Conservation (phyloP, 2,888 invertebrate species). For the Trissoscelio sp. region DNA sequence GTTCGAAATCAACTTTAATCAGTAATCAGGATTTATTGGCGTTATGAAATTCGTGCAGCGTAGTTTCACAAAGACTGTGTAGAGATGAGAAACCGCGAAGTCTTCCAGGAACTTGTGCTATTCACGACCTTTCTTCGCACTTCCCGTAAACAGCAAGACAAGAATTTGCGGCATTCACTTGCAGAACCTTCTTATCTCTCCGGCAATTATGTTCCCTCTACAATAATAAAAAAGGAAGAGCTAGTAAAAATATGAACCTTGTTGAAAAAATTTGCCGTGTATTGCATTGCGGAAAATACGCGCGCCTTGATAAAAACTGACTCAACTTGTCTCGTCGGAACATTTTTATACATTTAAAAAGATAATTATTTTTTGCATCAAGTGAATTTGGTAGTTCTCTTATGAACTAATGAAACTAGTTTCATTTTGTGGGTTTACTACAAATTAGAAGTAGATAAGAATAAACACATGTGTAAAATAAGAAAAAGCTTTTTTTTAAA, state of each 20-base stretch:
- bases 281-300: conserved; percentile 21
- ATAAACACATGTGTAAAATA: too few relatives aligned
- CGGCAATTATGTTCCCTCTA: conserved; percentile 32
- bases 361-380: too few relatives aligned
- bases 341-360: too few relatives aligned
- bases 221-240: conserved; percentile 38
- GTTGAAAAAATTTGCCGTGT: conserved; percentile 18
- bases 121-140: conserved; percentile 49
- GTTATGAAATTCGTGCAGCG: conserved; percentile 19
- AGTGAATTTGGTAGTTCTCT: too few relatives aligned
- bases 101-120: conserved; percentile 53
- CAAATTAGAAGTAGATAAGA: too few relatives aligned
- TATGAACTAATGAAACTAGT: too few relatives aligned
- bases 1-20: conserved; percentile 32
- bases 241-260: conserved; percentile 31
- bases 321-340: too few relatives aligned
- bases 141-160: conserved; percentile 34
- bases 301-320: neutral
- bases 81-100: conserved; percentile 43
- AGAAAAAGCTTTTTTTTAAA: too few relatives aligned
- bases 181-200: conserved; percentile 41
- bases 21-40: conserved; percentile 42
- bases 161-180: conserved; percentile 35
- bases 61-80: conserved; percentile 32
- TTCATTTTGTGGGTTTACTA: too few relatives aligned